A percentile compares a stretch with the other conserved stretches of the same genome.
Evolutionary conservation across 2,113 vertebrate species (phyloP).

Genomic region (Percopsis transmontana): DNA sequence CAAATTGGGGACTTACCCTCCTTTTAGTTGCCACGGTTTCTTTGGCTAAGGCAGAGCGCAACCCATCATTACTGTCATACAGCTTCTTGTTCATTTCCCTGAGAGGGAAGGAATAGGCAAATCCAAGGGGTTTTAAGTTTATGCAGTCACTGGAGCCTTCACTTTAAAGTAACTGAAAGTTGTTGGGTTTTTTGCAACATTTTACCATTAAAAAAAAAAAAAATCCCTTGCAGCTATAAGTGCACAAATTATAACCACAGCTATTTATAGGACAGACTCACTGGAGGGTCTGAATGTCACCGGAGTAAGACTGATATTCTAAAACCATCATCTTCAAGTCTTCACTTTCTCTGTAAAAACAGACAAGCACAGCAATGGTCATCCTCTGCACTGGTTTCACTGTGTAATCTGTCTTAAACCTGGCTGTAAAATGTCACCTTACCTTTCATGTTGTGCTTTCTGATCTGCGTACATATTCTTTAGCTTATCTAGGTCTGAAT

Average conservation of each 20-base stretch:
- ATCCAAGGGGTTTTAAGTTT: too few relatives aligned
- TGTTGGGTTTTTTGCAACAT: not conserved
- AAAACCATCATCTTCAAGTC: constrained; percentile 56
- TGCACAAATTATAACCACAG: not conserved
- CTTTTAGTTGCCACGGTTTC: constrained; percentile 47
- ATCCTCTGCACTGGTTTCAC: not conserved
- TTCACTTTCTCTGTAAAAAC: constrained; percentile 63
- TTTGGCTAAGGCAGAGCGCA: constrained; percentile 57
- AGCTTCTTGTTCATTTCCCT: constrained; percentile 76
- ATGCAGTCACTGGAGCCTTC: not conserved
- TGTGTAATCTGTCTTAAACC: not conserved
- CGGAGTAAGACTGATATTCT: constrained; percentile 68
- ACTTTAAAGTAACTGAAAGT: not conserved
- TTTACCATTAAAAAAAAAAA: not conserved
- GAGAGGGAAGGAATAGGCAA: constrained; percentile 13
- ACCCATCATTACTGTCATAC: constrained; percentile 76
- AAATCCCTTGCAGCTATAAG: too few relatives aligned
- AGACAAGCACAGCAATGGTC: not conserved
- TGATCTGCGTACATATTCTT: constrained; percentile 66
- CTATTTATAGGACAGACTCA: constrained; percentile 28
- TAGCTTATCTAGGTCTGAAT: constrained; percentile 76
- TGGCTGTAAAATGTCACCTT: not conserved
- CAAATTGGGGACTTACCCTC: constrained; percentile 53
- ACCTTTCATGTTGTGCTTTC: constrained; percentile 69
- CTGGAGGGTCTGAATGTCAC: constrained; percentile 72